Evolutionary conservation across 2,888 invertebrate genomes (phyloP), one percentile per base, ranked within the genome.

Genomic region (Tribolium freemani): DNA sequence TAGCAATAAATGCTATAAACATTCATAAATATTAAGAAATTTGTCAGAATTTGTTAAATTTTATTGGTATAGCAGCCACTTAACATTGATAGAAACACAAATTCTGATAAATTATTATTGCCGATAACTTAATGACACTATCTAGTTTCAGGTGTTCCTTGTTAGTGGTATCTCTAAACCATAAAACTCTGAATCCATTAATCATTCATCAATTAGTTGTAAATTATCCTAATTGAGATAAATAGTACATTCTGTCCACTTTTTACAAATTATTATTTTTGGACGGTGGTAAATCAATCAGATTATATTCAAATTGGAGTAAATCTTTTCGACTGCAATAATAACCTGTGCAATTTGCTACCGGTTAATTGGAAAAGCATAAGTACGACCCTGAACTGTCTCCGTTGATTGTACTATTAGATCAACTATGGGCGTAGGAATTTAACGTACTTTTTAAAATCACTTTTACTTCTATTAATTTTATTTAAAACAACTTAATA

Each of bases 331-430:
- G n/a, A 38, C 9, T 38, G 38, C 2, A 38, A 69, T 30, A 16
- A 16, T 16, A 16, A 16, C 16, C 16, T 16, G 16, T 53, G 20
- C 10, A 26, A 3, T 10, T n/a, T 6, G 38, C 50, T 48, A 46
- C 63, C 16, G 21, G 11, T 51, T 64, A 54, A 45, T 45, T 51
- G 53, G 54, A 56, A 60, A 44, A 69, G 60, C 20, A 60, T 61
- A 63, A 38, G 31, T 70, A 48, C 48, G 70, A 63, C 70, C 70
- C 70, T 70, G 70, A 70, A 70, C 70, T 70, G 70, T 70, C 70
- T 61, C 20, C 26, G 9, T 38, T 51, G 48, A 56, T 57, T 57
- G 57, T 51, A 48, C 54, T 46, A 44, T 67, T 67, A 57, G 46
- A 67, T 67, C 56, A 48, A 44, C 30, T 60, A 61, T 51, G 53